Conservation (phyloP, 2,113 vertebrate species). For the Cathartes aura region DNA sequence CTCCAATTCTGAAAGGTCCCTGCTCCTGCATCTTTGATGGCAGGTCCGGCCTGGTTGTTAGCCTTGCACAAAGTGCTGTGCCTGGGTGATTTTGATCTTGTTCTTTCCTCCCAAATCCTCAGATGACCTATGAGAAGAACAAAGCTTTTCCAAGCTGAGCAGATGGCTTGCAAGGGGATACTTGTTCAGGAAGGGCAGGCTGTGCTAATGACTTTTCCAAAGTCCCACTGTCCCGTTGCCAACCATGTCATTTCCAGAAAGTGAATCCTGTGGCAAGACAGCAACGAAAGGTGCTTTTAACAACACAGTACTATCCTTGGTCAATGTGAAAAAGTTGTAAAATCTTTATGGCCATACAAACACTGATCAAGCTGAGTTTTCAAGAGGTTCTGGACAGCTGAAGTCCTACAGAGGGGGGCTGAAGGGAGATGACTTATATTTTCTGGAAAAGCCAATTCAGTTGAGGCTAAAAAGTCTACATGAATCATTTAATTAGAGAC, state of each 20-base stretch:
- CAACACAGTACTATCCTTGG: not conserved
- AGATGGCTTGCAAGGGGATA: conserved; percentile 34
- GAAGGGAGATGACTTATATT: not conserved
- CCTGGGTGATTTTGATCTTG: not conserved
- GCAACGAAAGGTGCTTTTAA: not conserved
- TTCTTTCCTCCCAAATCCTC: not conserved
- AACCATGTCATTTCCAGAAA: conserved; percentile 21
- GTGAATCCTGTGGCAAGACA: not conserved
- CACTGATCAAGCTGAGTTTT: not conserved
- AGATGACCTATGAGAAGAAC: not conserved
- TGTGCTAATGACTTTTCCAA: conserved; percentile 46
- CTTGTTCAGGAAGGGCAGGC: conserved; percentile 12
- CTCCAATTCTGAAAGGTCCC: not conserved
- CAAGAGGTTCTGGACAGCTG: not conserved
- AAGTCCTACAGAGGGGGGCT: not conserved
- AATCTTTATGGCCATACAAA: not conserved
- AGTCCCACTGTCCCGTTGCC: not conserved
- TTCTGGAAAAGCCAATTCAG: not conserved
- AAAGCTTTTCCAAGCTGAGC: conserved; percentile 21
- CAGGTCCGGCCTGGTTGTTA: not conserved
- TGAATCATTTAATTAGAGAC: conserved; percentile 27
- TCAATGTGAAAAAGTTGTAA: not conserved
- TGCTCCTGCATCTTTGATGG: not conserved
- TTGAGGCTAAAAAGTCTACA: not conserved
- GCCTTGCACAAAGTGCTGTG: not conserved